phyloP scores from a whole-genome alignment of 2,797 vertebrate species.

The Anniella stebbinsi region DNA sequence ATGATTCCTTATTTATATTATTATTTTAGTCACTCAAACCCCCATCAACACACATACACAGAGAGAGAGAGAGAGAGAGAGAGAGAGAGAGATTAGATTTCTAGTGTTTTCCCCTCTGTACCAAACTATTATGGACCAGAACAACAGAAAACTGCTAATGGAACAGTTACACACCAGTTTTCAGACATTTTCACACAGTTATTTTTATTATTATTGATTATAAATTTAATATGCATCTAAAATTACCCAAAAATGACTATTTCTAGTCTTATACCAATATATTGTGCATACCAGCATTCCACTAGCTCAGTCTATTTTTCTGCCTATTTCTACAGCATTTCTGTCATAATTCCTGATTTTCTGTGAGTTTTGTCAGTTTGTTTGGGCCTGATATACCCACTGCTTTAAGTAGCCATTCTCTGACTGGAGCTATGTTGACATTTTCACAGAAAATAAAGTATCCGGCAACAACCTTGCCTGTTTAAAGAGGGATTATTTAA shows the following conservation, averaged over 20 bases:
- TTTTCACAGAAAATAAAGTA: background rate
- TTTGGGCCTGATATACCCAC: background rate
- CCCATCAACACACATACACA: too few relatives aligned
- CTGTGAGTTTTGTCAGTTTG: background rate
- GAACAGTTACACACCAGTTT: too few relatives aligned
- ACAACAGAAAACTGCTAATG: too few relatives aligned
- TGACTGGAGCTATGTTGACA: background rate
- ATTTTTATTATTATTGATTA: too few relatives aligned
- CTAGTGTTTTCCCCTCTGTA: background rate
- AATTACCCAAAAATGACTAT: background rate
- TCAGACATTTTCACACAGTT: too few relatives aligned
- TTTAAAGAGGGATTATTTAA: slow-evolving; percentile 6
- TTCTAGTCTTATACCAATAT: background rate
- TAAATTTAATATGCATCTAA: too few relatives aligned
- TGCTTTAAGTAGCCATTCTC: background rate
- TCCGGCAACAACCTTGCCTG: background rate
- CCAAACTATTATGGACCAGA: background rate
- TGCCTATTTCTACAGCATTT: background rate
- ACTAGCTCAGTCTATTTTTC: background rate
- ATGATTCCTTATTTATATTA: background rate
- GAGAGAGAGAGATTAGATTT: too few relatives aligned
- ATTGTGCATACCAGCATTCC: background rate
- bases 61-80: too few relatives aligned
- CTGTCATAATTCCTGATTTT: background rate
- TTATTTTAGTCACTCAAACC: too few relatives aligned